phyloP scores from a whole-genome alignment of 1,140 invertebrate species.

The Luehdorfia chinensis region DNA sequence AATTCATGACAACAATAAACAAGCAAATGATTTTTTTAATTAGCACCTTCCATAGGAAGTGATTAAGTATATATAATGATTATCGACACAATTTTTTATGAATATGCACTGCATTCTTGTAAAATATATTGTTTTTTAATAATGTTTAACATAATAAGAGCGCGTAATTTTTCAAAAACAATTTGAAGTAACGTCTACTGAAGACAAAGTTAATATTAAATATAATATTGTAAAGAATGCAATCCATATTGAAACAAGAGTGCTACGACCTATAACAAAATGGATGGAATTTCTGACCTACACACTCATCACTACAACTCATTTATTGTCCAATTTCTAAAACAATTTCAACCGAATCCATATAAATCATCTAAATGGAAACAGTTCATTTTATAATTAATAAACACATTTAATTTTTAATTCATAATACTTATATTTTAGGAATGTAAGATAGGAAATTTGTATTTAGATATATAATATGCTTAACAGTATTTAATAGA shows the following conservation, averaged over 20 bases:
- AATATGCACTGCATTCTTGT: constrained; percentile 1
- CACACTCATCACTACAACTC: constrained; percentile 38
- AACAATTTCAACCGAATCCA: constrained; percentile 20
- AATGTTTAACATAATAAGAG: too few species aligned
- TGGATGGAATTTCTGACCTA: constrained; percentile 36
- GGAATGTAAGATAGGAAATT: constrained; percentile 14
- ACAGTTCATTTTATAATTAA: not conserved
- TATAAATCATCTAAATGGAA: not conserved
- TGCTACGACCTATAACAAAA: constrained; percentile 26
- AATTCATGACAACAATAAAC: not conserved
- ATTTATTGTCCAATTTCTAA: constrained; percentile 34
- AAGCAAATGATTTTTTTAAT: constrained; percentile 16
- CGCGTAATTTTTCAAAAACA: too few species aligned
- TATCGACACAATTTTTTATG: not conserved
- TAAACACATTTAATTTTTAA: constrained; percentile 1
- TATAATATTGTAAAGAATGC: constrained; percentile 14
- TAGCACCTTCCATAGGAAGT: constrained; percentile 55
- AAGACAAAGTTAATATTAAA: not conserved
- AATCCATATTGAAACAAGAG: constrained; percentile 25
- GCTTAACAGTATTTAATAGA: too few species aligned
- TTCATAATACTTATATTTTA: constrained; percentile 12
- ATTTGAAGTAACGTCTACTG: too few species aligned
- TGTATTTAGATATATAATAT: constrained; percentile 3
- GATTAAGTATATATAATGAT: constrained; percentile 9
- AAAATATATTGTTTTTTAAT: not conserved